Conservation (phyloP, 2,113 vertebrate genomes). For the Elachura formosa region DNA sequence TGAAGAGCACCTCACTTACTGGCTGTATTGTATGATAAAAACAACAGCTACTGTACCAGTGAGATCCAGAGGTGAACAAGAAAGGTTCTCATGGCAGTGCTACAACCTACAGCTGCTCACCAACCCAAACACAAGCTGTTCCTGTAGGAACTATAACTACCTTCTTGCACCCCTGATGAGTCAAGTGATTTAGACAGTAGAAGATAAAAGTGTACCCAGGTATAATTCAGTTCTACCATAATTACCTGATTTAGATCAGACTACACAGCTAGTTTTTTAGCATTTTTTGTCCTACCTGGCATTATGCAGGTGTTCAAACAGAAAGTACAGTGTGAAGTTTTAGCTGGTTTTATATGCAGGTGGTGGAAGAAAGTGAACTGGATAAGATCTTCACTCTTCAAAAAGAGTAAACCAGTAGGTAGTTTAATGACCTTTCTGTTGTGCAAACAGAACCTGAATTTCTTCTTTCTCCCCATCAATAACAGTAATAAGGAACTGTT, state of each 20-base stretch:
- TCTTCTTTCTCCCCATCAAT: not conserved
- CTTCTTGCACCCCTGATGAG: not conserved
- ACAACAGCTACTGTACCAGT: not conserved
- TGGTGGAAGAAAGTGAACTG: not conserved
- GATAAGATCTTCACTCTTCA: constrained; percentile 22
- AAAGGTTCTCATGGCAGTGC: not conserved
- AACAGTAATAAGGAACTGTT: not conserved
- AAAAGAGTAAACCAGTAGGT: constrained; percentile 4
- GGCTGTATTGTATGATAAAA: not conserved
- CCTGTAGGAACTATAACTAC: not conserved
- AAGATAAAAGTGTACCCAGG: not conserved
- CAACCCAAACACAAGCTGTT: not conserved
- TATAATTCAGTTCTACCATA: not conserved
- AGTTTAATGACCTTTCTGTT: constrained; percentile 6
- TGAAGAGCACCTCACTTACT: not conserved
- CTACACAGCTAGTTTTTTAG: not conserved
- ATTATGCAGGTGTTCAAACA: not conserved
- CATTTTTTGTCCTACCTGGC: not conserved
- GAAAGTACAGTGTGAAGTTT: not conserved
- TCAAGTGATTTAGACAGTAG: not conserved
- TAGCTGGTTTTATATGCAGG: not conserved
- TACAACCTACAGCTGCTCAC: not conserved
- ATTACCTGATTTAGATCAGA: not conserved
- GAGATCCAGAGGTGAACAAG: not conserved
- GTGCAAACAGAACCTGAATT: not conserved